A percentile compares a stretch with the other conserved stretches of the same genome.
phyloP scores from a whole-genome alignment of 2,797 vertebrate genomes.

The Danio jaintianensis region DNA sequence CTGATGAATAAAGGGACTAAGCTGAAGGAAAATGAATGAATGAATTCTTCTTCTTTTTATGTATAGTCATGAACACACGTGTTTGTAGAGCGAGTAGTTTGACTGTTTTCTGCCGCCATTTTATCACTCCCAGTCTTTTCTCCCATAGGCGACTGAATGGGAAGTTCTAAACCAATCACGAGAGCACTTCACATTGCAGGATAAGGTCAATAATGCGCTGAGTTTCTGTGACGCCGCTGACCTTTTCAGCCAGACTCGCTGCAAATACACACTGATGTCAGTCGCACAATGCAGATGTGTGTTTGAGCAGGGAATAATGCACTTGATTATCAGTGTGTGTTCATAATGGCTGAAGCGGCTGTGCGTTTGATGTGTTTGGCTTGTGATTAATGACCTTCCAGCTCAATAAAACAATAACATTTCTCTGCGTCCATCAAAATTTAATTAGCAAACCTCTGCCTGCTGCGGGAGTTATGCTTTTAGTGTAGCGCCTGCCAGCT shows the following conservation, averaged over 20 bases:
- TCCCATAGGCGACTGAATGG: too few relatives aligned
- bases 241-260: slow-evolving; percentile 43
- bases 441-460: slow-evolving; percentile 55
- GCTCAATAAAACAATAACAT: slow-evolving; percentile 59
- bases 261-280: slow-evolving; percentile 48
- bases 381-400: slow-evolving; percentile 58
- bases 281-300: slow-evolving; percentile 23
- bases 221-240: slow-evolving; percentile 52
- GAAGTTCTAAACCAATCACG: too few relatives aligned
- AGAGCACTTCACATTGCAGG: too few relatives aligned
- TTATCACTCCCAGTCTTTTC: too few relatives aligned
- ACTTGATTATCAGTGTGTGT: slow-evolving; percentile 53
- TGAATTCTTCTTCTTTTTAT: too few relatives aligned
- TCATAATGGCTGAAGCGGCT: slow-evolving; percentile 58
- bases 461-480: slow-evolving; percentile 49
- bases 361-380: slow-evolving; percentile 52
- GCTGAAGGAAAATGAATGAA: too few relatives aligned
- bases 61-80: too few relatives aligned
- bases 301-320: slow-evolving; percentile 52
- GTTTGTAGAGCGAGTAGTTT: too few relatives aligned
- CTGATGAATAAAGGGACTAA: too few relatives aligned
- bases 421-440: slow-evolving; percentile 61
- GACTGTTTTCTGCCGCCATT: too few relatives aligned
- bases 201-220: slow-evolving; percentile 1
- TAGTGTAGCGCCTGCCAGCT: slow-evolving; percentile 21